Conservation (phyloP, 92 coral and sea anemone species). For the Phenganax marumi region DNA sequence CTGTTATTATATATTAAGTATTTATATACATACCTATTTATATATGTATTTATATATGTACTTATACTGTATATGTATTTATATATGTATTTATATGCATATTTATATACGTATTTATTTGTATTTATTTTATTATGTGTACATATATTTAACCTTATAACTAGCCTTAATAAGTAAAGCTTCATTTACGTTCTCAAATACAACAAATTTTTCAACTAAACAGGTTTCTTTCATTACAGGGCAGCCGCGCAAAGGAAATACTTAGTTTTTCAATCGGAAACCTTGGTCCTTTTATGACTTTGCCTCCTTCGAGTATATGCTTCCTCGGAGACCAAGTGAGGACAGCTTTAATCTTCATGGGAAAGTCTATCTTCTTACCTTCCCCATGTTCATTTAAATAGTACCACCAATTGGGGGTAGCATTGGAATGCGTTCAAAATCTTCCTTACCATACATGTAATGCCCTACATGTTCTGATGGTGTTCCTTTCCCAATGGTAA, state of each 20-base stretch:
- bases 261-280: constrained; percentile 11
- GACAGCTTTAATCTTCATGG: constrained; percentile 18
- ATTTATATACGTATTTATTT: too few species aligned
- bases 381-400: constrained; percentile 17
- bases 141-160: too few species aligned
- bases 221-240: not conserved
- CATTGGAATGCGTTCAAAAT: constrained; percentile 5
- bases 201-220: too few species aligned
- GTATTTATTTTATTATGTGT: too few species aligned
- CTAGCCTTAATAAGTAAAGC: too few species aligned
- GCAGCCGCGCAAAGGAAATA: not conserved
- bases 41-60: too few species aligned
- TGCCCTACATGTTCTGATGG: constrained; percentile 24
- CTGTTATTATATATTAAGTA: too few species aligned
- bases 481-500: not conserved
- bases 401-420: constrained; percentile 27
- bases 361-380: constrained; percentile 21
- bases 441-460: not conserved
- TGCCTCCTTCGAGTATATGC: not conserved
- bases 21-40: too few species aligned
- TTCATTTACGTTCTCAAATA: too few species aligned
- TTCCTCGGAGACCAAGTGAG: constrained; percentile 8
- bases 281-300: not conserved
- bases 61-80: too few species aligned
- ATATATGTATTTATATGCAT: too few species aligned